These are phyloP conservation scores for Myrmecobius fasciatus DNA, from an alignment of 2,113 vertebrate genomes.

Conservation along the genomic window DNA sequence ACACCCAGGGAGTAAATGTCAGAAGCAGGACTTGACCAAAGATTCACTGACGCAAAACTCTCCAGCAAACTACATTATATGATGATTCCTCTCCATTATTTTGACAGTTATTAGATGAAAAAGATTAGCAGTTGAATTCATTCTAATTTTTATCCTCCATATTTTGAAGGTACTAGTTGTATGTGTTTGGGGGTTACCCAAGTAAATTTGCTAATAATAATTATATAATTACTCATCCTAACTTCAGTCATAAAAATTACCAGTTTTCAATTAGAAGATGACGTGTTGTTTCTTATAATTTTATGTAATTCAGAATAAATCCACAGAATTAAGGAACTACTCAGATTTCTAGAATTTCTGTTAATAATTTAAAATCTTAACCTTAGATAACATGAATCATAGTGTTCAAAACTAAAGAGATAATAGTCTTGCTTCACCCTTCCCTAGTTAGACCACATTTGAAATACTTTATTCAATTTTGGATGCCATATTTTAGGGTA, in stretches of 20 bases:
- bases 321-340: not conserved
- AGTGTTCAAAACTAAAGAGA: not conserved
- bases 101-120: not conserved
- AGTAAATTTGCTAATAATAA: not conserved
- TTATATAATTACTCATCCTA: not conserved
- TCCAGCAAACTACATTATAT: not conserved
- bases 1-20: not conserved
- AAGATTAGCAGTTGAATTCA: not conserved
- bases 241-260: not conserved
- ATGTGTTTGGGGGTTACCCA: not conserved
- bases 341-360: conserved; percentile 1
- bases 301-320: not conserved
- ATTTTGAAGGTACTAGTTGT: not conserved
- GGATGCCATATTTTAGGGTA: not conserved
- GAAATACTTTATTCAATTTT: not conserved
- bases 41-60: not conserved
- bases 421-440: not conserved
- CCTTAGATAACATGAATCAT: not conserved
- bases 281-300: conserved; percentile 8
- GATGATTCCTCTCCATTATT: not conserved
- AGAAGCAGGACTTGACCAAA: not conserved
- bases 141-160: not conserved
- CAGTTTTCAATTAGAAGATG: conserved; percentile 31
- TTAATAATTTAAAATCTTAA: conserved; percentile 21
- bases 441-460: not conserved